These are phyloP conservation scores for Neoitamus cyanurus DNA, from an alignment of 2,888 invertebrate genomes.

Conservation along the genomic window DNA sequence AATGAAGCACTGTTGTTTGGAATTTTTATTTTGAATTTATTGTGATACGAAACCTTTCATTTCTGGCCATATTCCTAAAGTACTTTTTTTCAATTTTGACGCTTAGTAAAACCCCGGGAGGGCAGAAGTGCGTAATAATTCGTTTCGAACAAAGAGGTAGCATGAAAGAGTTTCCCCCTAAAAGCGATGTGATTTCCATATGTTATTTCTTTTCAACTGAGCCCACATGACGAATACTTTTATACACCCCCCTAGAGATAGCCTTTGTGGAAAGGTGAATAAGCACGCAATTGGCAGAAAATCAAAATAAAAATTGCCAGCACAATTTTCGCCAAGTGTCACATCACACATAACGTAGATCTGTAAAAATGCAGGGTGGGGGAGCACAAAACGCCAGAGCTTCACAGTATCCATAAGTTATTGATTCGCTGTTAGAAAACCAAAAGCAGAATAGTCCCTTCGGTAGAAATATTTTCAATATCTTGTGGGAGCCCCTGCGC, in stretches of 20 bases:
- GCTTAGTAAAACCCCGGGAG: background rate
- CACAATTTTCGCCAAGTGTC: background rate
- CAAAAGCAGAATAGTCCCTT: background rate
- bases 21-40: too few species aligned
- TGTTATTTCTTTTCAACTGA: background rate
- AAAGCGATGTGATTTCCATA: background rate
- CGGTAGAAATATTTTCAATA: background rate
- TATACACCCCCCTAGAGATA: background rate
- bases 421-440: background rate
- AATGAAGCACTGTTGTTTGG: too few species aligned
- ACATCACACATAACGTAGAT: background rate
- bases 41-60: too few species aligned
- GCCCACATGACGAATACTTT: background rate
- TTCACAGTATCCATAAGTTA: background rate
- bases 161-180: background rate
- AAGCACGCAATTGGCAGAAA: slow-evolving; percentile 5
- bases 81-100: background rate
- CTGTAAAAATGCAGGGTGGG: background rate
- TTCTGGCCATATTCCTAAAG: background rate
- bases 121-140: background rate
- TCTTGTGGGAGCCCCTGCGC: background rate
- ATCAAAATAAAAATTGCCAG: background rate
- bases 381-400: background rate
- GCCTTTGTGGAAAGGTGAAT: background rate
- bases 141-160: background rate